phyloP scores from a whole-genome alignment of 2,888 invertebrate genomes.

The Pristionchus japonicus region DNA sequence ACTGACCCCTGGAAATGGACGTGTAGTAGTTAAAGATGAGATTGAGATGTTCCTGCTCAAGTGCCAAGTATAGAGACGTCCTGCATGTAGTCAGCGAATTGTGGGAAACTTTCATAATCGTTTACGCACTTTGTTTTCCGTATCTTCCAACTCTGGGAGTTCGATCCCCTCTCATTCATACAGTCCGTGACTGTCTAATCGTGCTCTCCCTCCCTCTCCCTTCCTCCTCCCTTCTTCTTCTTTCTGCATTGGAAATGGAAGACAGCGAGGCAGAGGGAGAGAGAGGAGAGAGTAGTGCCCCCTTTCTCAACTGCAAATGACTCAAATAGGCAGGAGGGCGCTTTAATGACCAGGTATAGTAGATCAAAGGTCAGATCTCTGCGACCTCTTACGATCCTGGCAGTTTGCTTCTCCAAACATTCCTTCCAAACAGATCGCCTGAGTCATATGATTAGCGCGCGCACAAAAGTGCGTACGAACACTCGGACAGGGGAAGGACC shows the following conservation, averaged over 20 bases:
- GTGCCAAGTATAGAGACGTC: too few species aligned
- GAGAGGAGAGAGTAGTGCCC: neutral
- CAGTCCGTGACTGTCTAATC: neutral
- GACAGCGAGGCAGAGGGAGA: neutral
- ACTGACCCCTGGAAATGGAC: too few species aligned
- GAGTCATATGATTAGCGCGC: neutral
- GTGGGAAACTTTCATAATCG: too few species aligned
- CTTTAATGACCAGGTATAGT: neutral
- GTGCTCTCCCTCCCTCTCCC: neutral
- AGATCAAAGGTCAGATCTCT: neutral
- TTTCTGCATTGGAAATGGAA: slow-evolving; percentile 36
- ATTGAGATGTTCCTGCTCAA: too few species aligned
- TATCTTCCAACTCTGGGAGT: neutral
- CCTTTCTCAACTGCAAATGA: slow-evolving; percentile 4
- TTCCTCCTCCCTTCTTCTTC: neutral
- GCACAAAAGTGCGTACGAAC: neutral
- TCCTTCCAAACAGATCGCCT: neutral
- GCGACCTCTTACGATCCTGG: neutral
- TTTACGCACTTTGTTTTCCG: too few species aligned
- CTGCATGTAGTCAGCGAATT: too few species aligned
- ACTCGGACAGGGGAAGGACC: neutral
- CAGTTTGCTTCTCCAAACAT: neutral
- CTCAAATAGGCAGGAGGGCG: neutral
- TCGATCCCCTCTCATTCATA: slow-evolving; percentile 26
- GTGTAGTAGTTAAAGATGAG: neutral